Percentiles rank a stretch among this genome's conserved stretches.
phyloP scores from a whole-genome alignment of 2,797 vertebrate species.

The Anguilla obscura region DNA sequence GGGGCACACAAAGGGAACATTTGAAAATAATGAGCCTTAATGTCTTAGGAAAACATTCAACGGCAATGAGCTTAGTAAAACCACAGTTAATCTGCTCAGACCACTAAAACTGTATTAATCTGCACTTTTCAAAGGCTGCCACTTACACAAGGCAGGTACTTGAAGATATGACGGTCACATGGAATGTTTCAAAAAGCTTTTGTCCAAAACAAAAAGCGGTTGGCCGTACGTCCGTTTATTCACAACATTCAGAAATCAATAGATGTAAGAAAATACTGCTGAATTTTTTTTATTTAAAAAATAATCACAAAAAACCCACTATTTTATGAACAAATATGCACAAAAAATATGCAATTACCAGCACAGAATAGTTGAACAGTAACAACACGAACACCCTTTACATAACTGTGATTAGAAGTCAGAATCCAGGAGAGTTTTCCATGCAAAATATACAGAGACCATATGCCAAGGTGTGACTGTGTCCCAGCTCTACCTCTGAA shows the following conservation, averaged over 20 bases:
- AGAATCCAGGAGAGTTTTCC: not conserved
- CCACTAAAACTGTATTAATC: not conserved
- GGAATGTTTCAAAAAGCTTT: not conserved
- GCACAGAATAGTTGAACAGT: not conserved
- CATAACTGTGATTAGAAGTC: not conserved
- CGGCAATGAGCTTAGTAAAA: not conserved
- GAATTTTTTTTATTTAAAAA: not conserved
- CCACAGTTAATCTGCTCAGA: conserved; percentile 5
- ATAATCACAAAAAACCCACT: too few relatives aligned
- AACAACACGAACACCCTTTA: not conserved
- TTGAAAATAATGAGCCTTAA: conserved; percentile 3
- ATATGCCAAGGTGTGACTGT: not conserved
- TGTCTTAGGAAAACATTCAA: not conserved
- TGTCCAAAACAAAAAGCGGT: not conserved
- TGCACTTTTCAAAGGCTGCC: not conserved
- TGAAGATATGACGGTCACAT: not conserved
- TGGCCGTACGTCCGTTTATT: not conserved
- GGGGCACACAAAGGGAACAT: not conserved
- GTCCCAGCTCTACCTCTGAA: not conserved
- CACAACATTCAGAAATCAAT: not conserved
- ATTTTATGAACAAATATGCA: not conserved
- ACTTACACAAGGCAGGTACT: not conserved
- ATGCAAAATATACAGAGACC: not conserved
- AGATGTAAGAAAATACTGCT: not conserved
- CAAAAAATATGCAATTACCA: not conserved